Evolutionary conservation across 2,113 vertebrate species (phyloP), one percentile per base, ranked within the genome.

Genomic region (Periophthalmodon schlosseri): DNA sequence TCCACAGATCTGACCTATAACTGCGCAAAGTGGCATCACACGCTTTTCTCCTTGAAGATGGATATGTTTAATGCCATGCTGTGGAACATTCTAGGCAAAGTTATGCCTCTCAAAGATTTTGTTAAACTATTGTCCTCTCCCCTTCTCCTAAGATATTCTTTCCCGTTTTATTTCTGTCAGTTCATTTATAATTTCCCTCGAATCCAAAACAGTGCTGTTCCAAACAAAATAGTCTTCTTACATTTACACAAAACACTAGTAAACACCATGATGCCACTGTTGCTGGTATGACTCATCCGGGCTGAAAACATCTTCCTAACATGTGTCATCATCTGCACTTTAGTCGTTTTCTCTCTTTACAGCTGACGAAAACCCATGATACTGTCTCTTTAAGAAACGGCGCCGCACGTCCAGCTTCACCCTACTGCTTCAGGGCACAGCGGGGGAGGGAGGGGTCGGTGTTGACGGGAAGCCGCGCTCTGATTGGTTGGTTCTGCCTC

Each of bases 351-450:
- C 36, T 39, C 36, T 47, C 14, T 36, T 6, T 16, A 18, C 61
- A 15, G 76, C 73, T 86, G 85, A 86, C 70, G 76, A 88, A 87
- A 89, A 85, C 44, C 15, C 16, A n/a, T 18, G 20, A 4, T 5
- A 0, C 87, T 89, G 90, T 87, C 66, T 65, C 94, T 95, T 95
- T 95, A 94, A 94, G 64, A 21, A 81, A 75, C 84, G 74, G 76
- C 76, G 67, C 68, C 36, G 36, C 61, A 23, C 65, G 44, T 60
- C 74, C 60, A 88, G 82, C 81, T 79, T 67, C 68, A 75, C 86
- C 78, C 84, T 88, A 84, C 56, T 84, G 79, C 87, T 87, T 50
- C n/a, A 0, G 67, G 79, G 80, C 74, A 70, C 52, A 68, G 69
- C 80, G 69, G 86, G 87, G 88, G 87, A 84, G 83, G 83, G 83